These are phyloP conservation scores for Epirrita christyi DNA, from an alignment of 2,888 invertebrate genomes.

Conservation along the genomic window DNA sequence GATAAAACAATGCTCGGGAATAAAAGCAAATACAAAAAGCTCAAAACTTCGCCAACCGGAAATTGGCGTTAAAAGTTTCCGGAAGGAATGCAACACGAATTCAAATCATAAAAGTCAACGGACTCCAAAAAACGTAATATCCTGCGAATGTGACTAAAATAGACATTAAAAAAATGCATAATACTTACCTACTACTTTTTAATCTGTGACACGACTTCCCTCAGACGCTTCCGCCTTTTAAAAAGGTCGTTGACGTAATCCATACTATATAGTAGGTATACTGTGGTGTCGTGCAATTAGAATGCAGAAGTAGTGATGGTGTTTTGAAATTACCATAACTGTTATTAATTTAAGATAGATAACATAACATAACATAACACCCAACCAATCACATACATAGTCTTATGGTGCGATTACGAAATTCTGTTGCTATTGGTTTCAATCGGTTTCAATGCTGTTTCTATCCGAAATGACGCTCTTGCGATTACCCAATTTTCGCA, in stretches of 20 bases:
- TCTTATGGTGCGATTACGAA: too few species aligned
- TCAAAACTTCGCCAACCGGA: too few species aligned
- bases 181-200: slow-evolving; percentile 4
- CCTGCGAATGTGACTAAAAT: slow-evolving; percentile 76
- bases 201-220: slow-evolving; percentile 27
- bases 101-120: slow-evolving; percentile 47
- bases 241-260: slow-evolving; percentile 24
- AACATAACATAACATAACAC: too few species aligned
- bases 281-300: slow-evolving; percentile 14
- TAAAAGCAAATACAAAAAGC: too few species aligned
- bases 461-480: too few species aligned
- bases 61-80: too few species aligned
- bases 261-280: slow-evolving; percentile 6
- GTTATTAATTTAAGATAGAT: too few species aligned
- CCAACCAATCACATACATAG: too few species aligned
- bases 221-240: slow-evolving; percentile 25
- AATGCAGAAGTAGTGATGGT: slow-evolving; percentile 11
- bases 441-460: too few species aligned
- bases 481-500: too few species aligned
- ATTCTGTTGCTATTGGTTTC: too few species aligned
- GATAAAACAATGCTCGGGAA: too few species aligned
- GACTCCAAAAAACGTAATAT: slow-evolving; percentile 59
- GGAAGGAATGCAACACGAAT: slow-evolving; percentile 40
- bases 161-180: slow-evolving; percentile 56
- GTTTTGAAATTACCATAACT: slow-evolving; percentile 4